A percentile compares a stretch with the other conserved stretches of the same genome.
phyloP scores from a whole-genome alignment of 2,888 invertebrate genomes.

The Tachina grossa region DNA sequence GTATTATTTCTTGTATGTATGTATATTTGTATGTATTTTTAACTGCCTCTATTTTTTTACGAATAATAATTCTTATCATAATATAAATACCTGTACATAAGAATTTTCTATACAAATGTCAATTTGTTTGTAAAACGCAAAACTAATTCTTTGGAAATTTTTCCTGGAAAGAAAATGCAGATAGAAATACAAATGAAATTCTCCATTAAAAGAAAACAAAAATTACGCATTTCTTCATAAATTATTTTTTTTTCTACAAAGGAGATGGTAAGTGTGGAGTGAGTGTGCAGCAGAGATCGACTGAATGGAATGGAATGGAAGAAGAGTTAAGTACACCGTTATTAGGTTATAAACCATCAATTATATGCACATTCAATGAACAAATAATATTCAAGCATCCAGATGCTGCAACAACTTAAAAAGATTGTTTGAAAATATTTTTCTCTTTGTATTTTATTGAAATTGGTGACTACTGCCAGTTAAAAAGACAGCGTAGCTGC shows the following conservation, averaged over 20 bases:
- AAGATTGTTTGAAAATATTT: constrained; percentile 38
- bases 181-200: constrained; percentile 38
- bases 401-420: constrained; percentile 53
- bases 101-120: constrained; percentile 63
- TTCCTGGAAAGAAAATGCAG: constrained; percentile 22
- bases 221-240: constrained; percentile 69
- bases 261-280: not conserved
- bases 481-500: constrained; percentile 49
- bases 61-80: constrained; percentile 33
- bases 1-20: not conserved
- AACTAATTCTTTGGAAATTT: constrained; percentile 41
- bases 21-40: not conserved
- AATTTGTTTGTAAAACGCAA: constrained; percentile 51
- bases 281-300: not conserved
- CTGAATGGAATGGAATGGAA: constrained; percentile 7
- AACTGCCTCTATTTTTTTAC: not conserved
- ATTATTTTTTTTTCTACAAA: constrained; percentile 30
- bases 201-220: constrained; percentile 20
- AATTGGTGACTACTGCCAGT: constrained; percentile 65
- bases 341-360: constrained; percentile 79
- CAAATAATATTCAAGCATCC: constrained; percentile 72
- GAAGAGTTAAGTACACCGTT: constrained; percentile 76
- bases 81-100: constrained; percentile 27
- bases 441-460: constrained; percentile 24
- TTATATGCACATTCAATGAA: constrained; percentile 76